Base-by-base conservation (phyloP, 35 echinoderm and acorn worm genomes). In the Eucidaris tribuloides region DNA sequence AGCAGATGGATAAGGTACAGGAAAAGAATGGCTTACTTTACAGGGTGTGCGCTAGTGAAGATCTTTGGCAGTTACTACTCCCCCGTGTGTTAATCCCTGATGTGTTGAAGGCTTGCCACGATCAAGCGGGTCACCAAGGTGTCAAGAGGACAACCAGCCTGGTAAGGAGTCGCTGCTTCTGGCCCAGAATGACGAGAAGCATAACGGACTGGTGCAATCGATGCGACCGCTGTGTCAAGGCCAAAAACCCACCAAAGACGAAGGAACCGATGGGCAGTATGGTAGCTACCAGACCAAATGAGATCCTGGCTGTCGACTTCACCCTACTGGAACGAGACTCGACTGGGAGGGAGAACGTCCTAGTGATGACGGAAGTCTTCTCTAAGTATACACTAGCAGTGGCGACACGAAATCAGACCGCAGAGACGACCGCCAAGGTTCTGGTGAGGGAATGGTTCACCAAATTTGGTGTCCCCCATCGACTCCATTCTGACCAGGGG, bases 401-500 rank as follows among this genome's bases (percentile, higher is more conserved):
- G 18, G 77, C 84, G 7, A 87, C 84, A 3, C 56, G 42, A 25
- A 65, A 90, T 33, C 92, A 95, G 42, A 85, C 76, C 62, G 92
- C 92, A 15, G 23, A 38, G 24, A 95, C 82, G 15, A 83, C 90
- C 1, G 92, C 92, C 28, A 46, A 55, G n/a, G 79, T 89, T 7
- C 57, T 95, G 18, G 83, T 90, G 1, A 55, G 76, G 29, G 65
- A 89, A 0, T 89, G 87, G 86, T 90, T 95, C 55, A 79, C 85
- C 4, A 77, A 44, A 45, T 95, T 90, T 85, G 82, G 83, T 50
- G 87, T 85, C 13, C 92, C 92, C 44, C 44, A 14, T 2, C 57
- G 82, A 62, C 45, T 95, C 7, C 92, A 95, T 76, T 86, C 82
- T 55, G 84, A 92, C 74, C 90, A 88, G 77, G 85, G 90, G 17